phyloP scores from a whole-genome alignment of 2,797 vertebrate species.

The Chlorospingus flavigularis region DNA sequence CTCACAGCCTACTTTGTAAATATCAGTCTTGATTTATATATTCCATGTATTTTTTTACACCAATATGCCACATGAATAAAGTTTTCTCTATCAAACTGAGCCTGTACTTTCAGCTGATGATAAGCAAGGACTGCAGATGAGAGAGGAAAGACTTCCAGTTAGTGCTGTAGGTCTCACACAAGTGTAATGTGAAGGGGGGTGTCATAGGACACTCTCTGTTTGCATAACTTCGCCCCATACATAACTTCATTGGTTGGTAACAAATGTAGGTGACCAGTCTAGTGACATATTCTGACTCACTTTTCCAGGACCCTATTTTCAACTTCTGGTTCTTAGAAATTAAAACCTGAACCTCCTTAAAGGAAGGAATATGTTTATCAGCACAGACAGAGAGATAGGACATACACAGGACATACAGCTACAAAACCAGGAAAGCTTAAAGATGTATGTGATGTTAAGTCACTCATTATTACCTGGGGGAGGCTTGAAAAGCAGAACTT shows the following conservation, averaged over 20 bases:
- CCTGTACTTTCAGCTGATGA: neutral
- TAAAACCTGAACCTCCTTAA: neutral
- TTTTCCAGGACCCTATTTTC: neutral
- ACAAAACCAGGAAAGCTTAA: neutral
- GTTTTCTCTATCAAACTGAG: neutral
- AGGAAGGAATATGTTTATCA: neutral
- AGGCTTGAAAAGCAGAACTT: neutral
- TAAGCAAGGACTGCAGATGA: neutral
- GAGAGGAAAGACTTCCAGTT: neutral
- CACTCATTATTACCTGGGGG: slow-evolving; percentile 31
- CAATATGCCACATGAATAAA: neutral
- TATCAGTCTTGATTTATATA: neutral
- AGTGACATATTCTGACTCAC: neutral
- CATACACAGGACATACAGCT: neutral
- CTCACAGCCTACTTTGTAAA: neutral
- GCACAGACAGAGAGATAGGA: neutral
- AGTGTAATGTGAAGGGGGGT: neutral
- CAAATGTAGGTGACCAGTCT: neutral
- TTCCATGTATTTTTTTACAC: neutral
- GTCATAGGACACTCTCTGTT: neutral
- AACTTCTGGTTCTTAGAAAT: neutral
- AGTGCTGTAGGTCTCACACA: neutral
- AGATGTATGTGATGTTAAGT: neutral
- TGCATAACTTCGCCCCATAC: neutral
- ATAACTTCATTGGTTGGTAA: neutral